Evolutionary conservation across 2,888 invertebrate species (phyloP).

Genomic region (Hypomecis atomaria): DNA sequence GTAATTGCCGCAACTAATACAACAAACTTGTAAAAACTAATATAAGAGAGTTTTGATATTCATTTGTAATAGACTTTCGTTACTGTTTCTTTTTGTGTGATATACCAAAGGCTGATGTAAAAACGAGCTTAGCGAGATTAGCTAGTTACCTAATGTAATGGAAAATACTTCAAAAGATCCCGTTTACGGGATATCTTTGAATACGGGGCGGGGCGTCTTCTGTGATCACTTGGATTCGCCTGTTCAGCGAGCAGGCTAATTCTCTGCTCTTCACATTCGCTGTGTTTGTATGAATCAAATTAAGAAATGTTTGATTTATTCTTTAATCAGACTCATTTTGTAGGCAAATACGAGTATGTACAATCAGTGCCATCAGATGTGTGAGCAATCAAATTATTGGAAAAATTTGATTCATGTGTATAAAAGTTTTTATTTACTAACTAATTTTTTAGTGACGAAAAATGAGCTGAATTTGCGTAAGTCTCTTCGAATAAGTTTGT

Average conservation of each 20-base stretch:
- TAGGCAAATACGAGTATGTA: slow-evolving; percentile 9
- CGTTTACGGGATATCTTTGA: slow-evolving; percentile 53
- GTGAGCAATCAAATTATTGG: slow-evolving; percentile 8
- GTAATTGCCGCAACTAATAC: background rate
- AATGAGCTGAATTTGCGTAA: too few relatives aligned
- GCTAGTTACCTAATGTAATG: slow-evolving; percentile 70
- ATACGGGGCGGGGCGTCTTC: slow-evolving; percentile 46
- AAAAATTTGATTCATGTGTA: slow-evolving; percentile 22
- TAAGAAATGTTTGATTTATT: slow-evolving; percentile 28
- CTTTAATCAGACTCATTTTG: slow-evolving; percentile 34
- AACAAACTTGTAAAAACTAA: too few relatives aligned
- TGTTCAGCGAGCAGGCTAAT: slow-evolving; percentile 38
- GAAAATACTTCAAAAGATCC: slow-evolving; percentile 67
- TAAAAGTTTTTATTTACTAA: too few relatives aligned
- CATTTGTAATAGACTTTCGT: background rate
- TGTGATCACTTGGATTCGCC: slow-evolving; percentile 48
- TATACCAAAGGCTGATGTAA: slow-evolving; percentile 43
- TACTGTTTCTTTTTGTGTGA: slow-evolving; percentile 17
- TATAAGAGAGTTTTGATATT: too few relatives aligned
- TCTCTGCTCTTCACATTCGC: slow-evolving; percentile 16
- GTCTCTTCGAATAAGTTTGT: too few relatives aligned
- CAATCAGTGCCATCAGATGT: background rate
- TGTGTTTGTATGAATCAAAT: slow-evolving; percentile 25
- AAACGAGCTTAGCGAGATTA: slow-evolving; percentile 65
- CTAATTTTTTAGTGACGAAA: too few relatives aligned